Conservation (phyloP, 2,888 invertebrate species). For the Parochlus steinenii region DNA sequence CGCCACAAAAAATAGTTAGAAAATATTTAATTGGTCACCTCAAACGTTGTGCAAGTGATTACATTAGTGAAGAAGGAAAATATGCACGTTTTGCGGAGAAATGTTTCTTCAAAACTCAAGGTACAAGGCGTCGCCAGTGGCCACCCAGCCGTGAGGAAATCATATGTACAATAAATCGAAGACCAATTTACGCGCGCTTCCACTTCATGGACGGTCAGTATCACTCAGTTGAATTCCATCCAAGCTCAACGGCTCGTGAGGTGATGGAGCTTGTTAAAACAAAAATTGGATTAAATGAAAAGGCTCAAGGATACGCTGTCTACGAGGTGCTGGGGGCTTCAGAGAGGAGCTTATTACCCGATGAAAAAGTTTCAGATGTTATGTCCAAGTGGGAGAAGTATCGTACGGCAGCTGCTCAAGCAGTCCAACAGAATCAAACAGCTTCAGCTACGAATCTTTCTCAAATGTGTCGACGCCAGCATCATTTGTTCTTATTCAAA, state of each 20-base stretch:
- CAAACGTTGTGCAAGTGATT: conserved; percentile 73
- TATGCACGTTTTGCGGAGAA: conserved; percentile 86
- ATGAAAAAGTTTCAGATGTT: conserved; percentile 85
- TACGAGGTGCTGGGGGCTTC: conserved; percentile 81
- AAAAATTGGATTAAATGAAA: conserved; percentile 56
- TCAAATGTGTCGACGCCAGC: conserved; percentile 37
- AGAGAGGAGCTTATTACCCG: conserved; percentile 66
- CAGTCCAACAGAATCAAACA: conserved; percentile 25
- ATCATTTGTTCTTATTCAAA: conserved; percentile 58
- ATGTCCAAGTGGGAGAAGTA: conserved; percentile 92
- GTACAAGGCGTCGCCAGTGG: conserved; percentile 65
- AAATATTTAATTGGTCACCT: conserved; percentile 80
- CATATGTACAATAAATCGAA: conserved; percentile 75
- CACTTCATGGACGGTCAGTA: conserved; percentile 89
- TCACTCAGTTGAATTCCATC: conserved; percentile 88
- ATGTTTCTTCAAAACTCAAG: conserved; percentile 55
- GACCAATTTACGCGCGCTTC: conserved; percentile 81
- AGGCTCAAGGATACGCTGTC: conserved; percentile 59
- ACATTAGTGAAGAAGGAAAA: conserved; percentile 83
- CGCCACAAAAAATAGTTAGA: conserved; percentile 69
- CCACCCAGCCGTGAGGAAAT: conserved; percentile 88
- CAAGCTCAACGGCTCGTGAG: conserved; percentile 79
- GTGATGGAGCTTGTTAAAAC: conserved; percentile 73
- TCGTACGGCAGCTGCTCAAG: conserved; percentile 49
- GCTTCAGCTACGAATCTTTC: conserved; percentile 14